Evolutionary conservation across 2,888 invertebrate species (phyloP).

Genomic region (Neria commutata): DNA sequence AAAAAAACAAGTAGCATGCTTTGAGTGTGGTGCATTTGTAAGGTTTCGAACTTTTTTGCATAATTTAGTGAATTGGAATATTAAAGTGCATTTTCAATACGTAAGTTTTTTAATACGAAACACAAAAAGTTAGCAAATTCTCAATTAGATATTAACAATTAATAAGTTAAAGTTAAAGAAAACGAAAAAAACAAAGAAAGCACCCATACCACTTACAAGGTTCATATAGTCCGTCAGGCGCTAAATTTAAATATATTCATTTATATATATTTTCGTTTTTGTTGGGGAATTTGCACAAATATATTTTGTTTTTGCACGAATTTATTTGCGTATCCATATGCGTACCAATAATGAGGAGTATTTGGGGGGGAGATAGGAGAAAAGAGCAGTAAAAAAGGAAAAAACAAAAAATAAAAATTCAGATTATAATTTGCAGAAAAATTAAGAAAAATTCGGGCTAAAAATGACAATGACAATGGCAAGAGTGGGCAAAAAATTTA

Average conservation of each 20-base stretch:
- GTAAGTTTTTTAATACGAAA: too few species aligned
- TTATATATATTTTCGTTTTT: slow-evolving; percentile 30
- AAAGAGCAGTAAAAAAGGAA: slow-evolving; percentile 20
- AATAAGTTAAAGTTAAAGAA: slow-evolving; percentile 8
- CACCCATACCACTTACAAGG: slow-evolving; percentile 63
- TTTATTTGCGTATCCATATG: slow-evolving; percentile 23
- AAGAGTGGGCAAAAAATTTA: neutral
- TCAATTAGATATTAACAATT: slow-evolving; percentile 16
- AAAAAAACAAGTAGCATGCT: too few species aligned
- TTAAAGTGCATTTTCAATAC: too few species aligned
- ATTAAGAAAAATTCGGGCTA: too few species aligned
- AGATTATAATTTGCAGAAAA: neutral
- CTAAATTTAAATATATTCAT: slow-evolving; percentile 48
- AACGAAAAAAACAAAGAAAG: slow-evolving; percentile 59
- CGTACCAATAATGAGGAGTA: slow-evolving; percentile 17
- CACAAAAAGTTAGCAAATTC: neutral
- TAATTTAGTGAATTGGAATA: too few species aligned
- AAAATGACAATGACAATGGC: too few species aligned
- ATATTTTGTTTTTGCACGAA: slow-evolving; percentile 29
- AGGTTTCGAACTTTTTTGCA: too few species aligned
- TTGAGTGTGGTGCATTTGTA: too few species aligned
- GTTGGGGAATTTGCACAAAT: slow-evolving; percentile 13
- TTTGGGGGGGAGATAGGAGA: slow-evolving; percentile 7
- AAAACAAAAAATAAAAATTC: slow-evolving; percentile 22
- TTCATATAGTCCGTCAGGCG: slow-evolving; percentile 62